Evolutionary conservation across 1,140 invertebrate species (phyloP), one percentile per base, ranked within the genome.

Genomic region (Drosophila sproati): DNA sequence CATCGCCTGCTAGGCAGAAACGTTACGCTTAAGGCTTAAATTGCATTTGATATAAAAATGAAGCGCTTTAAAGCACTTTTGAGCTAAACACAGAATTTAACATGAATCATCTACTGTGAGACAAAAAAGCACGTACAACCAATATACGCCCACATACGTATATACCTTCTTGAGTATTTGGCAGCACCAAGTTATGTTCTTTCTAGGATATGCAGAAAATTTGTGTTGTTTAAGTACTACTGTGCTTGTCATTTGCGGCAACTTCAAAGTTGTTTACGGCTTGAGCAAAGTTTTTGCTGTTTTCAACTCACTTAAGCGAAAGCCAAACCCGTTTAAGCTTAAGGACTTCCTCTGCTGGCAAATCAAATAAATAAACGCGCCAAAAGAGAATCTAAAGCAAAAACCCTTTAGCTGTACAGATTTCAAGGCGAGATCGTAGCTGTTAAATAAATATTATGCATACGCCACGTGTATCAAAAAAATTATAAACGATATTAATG

Each of bases 391-490:
- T 57, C 43, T 56, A 52, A 61, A 28, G 31, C 48, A 41, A 48
- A 69, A 69, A 69, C 66, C 72, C 62, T 74, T 74, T 47, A 74
- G 71, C 41, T 32, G 34, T 56, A 29, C 48, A 31, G 45, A 54
- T 31, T 72, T 79, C 80, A 64, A 85, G 68, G 52, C 61, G 12
- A 39, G n/a, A 63, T 62, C n/a, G 63, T 29, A 68, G 73, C 57
- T 32, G 68, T 79, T 82, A 71, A 79, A 74, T 76, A 86, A 82
- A 86, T 86, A 88, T 82, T 68, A 55, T 79, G n/a, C 76, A 86
- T 82, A 88, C 83, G 82, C 71, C 79, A 55, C 52, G 79, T 80
- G 10, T 28, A n/a, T 4, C 12, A 28, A 66, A 82, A 66, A 76
- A 20, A 20, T 20, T 20, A 20, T 20, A 20, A 20, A 20, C 20